A percentile compares a stretch with the other conserved stretches of the same genome.
Evolutionary conservation across 2,888 invertebrate genomes (phyloP).

Genomic region (Clusia tigrina): DNA sequence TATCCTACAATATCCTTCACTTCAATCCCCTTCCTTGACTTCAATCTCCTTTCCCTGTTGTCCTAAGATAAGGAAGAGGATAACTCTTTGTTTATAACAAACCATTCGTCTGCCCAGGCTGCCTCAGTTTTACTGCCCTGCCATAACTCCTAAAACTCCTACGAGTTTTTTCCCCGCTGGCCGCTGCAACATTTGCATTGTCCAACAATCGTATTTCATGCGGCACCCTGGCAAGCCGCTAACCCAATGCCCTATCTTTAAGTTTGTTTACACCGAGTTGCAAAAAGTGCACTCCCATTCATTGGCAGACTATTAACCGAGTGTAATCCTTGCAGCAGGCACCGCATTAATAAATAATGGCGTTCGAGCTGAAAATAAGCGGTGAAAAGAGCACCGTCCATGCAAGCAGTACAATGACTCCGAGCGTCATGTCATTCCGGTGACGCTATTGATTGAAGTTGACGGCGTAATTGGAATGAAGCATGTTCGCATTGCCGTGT

Average conservation of each 20-base stretch:
- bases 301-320: background rate
- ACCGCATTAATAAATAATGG: constrained; percentile 26
- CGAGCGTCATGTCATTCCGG: constrained; percentile 12
- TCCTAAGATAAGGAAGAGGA: no score
- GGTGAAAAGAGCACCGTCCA: background rate
- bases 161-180: no score
- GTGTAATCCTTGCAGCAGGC: constrained; percentile 12
- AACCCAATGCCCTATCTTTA: constrained; percentile 11
- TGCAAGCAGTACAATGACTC: constrained; percentile 7
- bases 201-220: no score
- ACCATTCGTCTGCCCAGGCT: no score
- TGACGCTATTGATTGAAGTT: constrained; percentile 20
- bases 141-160: no score
- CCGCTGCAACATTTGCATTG: no score
- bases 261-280: background rate
- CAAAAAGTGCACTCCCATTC: background rate
- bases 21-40: no score
- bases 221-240: background rate
- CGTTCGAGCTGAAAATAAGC: constrained; percentile 7
- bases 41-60: no score
- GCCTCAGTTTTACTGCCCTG: no score
- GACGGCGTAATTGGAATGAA: background rate
- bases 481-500: background rate
- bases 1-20: background rate
- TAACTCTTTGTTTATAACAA: no score